These are phyloP conservation scores for Mycteria americana DNA, from an alignment of 2,797 vertebrate genomes.

Conservation along the genomic window DNA sequence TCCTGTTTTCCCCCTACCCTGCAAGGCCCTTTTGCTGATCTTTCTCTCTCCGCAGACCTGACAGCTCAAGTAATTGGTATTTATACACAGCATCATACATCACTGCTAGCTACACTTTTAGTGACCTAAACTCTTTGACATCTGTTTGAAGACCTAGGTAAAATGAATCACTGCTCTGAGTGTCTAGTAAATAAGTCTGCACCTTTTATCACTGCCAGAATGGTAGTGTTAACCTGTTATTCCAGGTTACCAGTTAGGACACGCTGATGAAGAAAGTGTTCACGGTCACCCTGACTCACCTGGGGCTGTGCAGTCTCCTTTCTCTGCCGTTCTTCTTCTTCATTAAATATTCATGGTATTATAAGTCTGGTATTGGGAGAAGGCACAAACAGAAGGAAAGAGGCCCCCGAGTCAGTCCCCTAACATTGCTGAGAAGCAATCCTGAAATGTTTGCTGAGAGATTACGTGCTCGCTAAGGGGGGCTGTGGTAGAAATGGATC, in stretches of 20 bases:
- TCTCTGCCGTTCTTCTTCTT: neutral
- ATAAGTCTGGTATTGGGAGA: neutral
- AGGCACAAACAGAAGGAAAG: neutral
- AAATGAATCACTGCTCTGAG: neutral
- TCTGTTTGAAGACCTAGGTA: neutral
- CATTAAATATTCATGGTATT: neutral
- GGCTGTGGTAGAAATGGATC: neutral
- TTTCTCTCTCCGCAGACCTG: neutral
- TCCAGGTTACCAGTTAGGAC: neutral
- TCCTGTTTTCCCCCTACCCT: neutral
- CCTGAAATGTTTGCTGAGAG: neutral
- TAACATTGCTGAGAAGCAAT: neutral
- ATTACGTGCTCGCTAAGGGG: neutral
- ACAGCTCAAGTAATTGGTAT: neutral
- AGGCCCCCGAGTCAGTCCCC: neutral
- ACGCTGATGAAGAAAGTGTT: accelerated
- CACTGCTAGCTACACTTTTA: neutral
- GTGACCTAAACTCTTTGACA: neutral
- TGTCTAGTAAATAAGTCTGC: neutral
- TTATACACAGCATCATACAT: neutral
- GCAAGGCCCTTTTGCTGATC: neutral
- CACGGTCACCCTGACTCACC: neutral
- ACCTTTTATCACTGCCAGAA: neutral
- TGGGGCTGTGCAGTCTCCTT: neutral
- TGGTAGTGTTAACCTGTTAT: neutral